These are phyloP conservation scores for Acrocephalus kingi DNA, from an alignment of 2,113 vertebrate genomes.

Conservation along the genomic window DNA sequence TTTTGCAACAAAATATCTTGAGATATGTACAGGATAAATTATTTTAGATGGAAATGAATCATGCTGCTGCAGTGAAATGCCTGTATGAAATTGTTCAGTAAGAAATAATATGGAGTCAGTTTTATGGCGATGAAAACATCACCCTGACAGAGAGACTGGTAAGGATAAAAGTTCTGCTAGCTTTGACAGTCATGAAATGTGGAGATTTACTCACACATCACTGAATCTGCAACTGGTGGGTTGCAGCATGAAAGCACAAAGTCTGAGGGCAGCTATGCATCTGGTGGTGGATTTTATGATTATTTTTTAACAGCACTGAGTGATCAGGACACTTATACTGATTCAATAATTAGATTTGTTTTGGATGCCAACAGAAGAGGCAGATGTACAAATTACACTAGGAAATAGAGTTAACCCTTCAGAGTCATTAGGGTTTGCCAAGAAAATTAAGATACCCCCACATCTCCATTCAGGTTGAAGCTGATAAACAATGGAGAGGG, in stretches of 20 bases:
- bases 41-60: constrained; percentile 14
- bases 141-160: neutral
- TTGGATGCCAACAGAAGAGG: neutral
- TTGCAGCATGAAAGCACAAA: neutral
- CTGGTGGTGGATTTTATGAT: neutral
- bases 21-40: neutral
- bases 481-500: neutral
- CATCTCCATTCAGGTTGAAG: neutral
- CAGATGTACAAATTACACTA: neutral
- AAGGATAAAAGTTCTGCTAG: neutral
- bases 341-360: neutral
- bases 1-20: neutral
- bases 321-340: neutral
- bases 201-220: neutral
- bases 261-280: neutral
- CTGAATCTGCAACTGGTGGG: neutral
- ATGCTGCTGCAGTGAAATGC: neutral
- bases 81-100: neutral
- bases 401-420: neutral
- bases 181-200: neutral
- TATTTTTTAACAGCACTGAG: neutral
- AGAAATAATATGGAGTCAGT: constrained; percentile 9
- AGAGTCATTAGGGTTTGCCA: neutral
- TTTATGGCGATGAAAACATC: constrained; percentile 41
- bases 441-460: neutral